phyloP scores from a whole-genome alignment of 1,140 invertebrate species.

The Drosophila auraria region DNA sequence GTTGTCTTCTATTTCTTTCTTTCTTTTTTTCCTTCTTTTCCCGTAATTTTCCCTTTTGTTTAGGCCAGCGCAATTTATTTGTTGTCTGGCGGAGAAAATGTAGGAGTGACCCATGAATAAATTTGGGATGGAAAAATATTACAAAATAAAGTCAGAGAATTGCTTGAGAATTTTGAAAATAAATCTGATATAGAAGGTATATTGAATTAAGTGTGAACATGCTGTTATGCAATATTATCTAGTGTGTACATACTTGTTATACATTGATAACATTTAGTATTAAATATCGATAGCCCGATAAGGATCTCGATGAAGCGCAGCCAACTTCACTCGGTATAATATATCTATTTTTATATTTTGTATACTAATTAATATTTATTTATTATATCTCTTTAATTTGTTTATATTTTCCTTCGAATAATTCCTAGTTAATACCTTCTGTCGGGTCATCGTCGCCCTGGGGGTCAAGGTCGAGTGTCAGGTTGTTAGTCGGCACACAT shows the following conservation, averaged over 20 bases:
- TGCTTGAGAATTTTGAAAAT: background rate
- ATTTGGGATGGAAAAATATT: background rate
- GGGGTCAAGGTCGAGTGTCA: slow-evolving; percentile 9
- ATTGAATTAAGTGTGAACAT: too few species aligned
- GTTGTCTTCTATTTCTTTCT: background rate
- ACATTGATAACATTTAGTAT: too few species aligned
- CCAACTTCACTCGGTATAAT: too few species aligned
- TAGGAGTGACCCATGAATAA: background rate
- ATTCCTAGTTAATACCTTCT: background rate
- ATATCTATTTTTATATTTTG: background rate
- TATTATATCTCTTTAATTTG: background rate
- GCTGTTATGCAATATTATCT: too few species aligned
- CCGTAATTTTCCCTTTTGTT: slow-evolving; percentile 12
- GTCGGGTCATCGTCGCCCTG: background rate
- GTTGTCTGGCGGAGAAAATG: background rate
- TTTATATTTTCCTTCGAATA: background rate
- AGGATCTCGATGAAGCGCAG: too few species aligned
- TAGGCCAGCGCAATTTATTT: slow-evolving; percentile 11
- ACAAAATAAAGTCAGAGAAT: background rate
- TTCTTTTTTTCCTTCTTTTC: background rate
- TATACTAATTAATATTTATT: background rate
- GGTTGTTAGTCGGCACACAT: slow-evolving; percentile 10
- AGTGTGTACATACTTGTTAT: too few species aligned
- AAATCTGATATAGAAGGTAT: background rate
- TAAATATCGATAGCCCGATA: too few species aligned